Conservation (phyloP, 2,888 invertebrate species). For the Drosophila macrospina region DNA sequence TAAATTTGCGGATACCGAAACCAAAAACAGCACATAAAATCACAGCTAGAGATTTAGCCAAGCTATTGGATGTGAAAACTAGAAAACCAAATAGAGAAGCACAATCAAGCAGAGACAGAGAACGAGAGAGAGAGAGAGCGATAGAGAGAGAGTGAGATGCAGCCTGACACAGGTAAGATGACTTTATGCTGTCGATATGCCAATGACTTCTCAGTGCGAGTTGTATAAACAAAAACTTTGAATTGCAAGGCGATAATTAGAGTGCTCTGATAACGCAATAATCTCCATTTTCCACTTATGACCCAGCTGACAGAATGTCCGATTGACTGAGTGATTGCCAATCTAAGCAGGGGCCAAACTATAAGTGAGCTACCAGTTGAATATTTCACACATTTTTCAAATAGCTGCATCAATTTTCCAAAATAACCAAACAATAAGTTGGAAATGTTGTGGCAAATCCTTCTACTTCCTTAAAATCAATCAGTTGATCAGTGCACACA, state of each 20-base stretch:
- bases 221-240: not conserved
- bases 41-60: constrained; percentile 71
- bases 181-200: constrained; percentile 15
- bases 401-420: not conserved
- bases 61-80: constrained; percentile 41
- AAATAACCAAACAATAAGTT: no score
- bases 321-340: constrained; percentile 7
- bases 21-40: constrained; percentile 79
- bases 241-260: not conserved
- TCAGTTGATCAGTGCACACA: no score
- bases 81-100: constrained; percentile 5
- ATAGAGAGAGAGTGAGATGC: constrained; percentile 6
- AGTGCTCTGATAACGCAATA: not conserved
- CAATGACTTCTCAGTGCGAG: not conserved
- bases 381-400: not conserved
- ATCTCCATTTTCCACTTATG: not conserved
- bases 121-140: constrained; percentile 9
- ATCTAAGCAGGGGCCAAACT: not conserved
- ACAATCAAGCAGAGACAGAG: constrained; percentile 4
- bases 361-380: not conserved
- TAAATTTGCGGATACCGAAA: constrained; percentile 77
- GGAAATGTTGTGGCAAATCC: no score
- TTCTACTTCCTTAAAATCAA: no score
- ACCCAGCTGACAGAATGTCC: not conserved
- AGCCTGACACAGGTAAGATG: not conserved